phyloP scores from a whole-genome alignment of 2,113 vertebrate genomes.

The Sceloporus undulatus region DNA sequence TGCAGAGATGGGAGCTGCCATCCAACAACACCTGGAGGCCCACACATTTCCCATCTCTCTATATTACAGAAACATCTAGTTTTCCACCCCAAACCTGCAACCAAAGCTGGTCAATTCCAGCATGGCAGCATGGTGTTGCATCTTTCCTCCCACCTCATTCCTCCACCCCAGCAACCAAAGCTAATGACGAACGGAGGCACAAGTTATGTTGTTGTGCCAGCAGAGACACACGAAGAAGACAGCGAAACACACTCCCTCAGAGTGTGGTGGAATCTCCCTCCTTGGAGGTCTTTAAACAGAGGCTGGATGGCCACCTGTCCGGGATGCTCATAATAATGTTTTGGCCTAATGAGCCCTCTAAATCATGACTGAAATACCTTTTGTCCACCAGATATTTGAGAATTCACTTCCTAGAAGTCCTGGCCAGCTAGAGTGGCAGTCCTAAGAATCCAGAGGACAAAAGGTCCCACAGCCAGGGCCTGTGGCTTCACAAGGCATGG shows the following conservation, averaged over 20 bases:
- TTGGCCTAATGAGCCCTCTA: not conserved
- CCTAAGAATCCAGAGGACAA: too few relatives aligned
- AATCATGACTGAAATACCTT: not conserved
- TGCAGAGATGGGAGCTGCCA: too few relatives aligned
- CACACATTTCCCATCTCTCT: not conserved
- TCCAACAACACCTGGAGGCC: too few relatives aligned
- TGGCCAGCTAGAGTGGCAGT: not conserved
- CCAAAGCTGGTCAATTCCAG: not conserved
- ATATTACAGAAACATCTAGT: not conserved
- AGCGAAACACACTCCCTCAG: too few relatives aligned
- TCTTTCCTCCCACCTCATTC: too few relatives aligned
- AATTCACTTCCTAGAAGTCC: not conserved
- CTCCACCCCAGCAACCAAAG: not conserved
- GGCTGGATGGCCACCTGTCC: too few relatives aligned
- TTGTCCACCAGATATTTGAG: not conserved
- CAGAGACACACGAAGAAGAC: too few relatives aligned
- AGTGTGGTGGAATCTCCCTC: too few relatives aligned
- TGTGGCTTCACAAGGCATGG: too few relatives aligned
- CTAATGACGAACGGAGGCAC: not conserved
- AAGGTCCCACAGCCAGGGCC: too few relatives aligned
- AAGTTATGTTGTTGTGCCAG: not conserved
- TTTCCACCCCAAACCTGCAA: not conserved
- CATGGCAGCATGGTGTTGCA: not conserved
- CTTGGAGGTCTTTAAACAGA: too few relatives aligned
- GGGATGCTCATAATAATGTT: not conserved